Percentiles rank a stretch among this genome's conserved stretches.
These are phyloP conservation scores for Amblyopsis rosae DNA, from an alignment of 2,113 vertebrate genomes.

Conservation along the genomic window DNA sequence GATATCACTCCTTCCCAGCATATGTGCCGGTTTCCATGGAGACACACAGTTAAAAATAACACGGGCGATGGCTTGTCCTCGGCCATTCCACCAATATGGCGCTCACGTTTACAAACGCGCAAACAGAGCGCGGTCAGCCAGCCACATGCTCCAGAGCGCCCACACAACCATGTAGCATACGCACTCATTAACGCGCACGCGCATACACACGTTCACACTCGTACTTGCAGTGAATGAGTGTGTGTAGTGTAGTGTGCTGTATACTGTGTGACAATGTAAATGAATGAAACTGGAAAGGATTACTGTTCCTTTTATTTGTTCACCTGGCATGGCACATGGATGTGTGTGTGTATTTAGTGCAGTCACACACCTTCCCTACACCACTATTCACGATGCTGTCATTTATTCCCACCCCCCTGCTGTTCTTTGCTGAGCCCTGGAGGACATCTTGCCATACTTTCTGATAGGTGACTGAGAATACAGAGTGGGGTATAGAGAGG, in stretches of 20 bases:
- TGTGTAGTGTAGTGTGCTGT: background rate
- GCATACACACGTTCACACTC: conserved; percentile 19
- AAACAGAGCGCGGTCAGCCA: conserved; percentile 28
- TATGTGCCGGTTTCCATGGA: conserved; percentile 74
- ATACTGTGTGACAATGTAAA: too few relatives aligned
- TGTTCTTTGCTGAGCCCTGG: background rate
- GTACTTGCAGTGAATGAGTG: background rate
- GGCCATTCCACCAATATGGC: conserved; percentile 69
- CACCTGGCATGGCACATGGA: too few relatives aligned
- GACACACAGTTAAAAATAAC: conserved; percentile 77
- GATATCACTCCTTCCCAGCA: conserved; percentile 57
- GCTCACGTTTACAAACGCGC: conserved; percentile 43
- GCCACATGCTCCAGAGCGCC: background rate
- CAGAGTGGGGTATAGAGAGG: too few relatives aligned
- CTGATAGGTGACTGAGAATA: too few relatives aligned
- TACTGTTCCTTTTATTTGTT: too few relatives aligned
- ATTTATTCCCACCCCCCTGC: conserved; percentile 38
- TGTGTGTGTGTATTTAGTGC: too few relatives aligned
- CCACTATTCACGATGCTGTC: background rate
- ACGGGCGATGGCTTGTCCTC: conserved; percentile 73
- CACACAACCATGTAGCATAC: conserved; percentile 8
- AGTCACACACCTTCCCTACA: too few relatives aligned
- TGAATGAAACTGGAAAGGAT: too few relatives aligned
- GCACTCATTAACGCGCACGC: conserved; percentile 1
- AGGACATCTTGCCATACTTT: too few relatives aligned